phyloP scores from a whole-genome alignment of 2,888 invertebrate genomes.

The Tigriopus californicus region DNA sequence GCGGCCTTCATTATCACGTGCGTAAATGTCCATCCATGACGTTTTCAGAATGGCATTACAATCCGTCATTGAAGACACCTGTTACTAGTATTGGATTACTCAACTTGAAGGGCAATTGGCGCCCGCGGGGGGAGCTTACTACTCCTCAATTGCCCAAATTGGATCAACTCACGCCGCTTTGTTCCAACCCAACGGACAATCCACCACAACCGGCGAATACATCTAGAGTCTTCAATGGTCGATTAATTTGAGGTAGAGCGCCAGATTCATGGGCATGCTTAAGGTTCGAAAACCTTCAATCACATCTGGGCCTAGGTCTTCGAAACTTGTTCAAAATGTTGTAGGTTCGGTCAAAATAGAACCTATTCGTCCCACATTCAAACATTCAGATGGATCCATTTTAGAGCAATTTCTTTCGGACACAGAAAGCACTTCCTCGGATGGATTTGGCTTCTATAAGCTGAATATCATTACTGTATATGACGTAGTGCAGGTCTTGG shows the following conservation, averaged over 20 bases:
- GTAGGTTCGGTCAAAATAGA: neutral
- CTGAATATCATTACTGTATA: neutral
- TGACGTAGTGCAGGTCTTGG: neutral
- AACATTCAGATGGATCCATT: neutral
- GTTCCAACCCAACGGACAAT: slow-evolving; percentile 25
- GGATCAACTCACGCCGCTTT: slow-evolving; percentile 46
- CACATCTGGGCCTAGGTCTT: neutral
- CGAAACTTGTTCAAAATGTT: no score
- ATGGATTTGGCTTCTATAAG: neutral
- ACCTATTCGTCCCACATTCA: neutral
- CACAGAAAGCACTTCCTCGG: neutral
- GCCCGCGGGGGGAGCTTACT: slow-evolving; percentile 50
- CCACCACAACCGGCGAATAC: slow-evolving; percentile 75
- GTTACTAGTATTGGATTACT: slow-evolving; percentile 49
- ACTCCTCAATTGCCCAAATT: slow-evolving; percentile 62
- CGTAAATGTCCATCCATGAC: slow-evolving; percentile 30
- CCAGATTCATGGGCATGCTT: no score
- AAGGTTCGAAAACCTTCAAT: neutral
- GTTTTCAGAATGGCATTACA: slow-evolving; percentile 38
- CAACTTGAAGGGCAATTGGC: slow-evolving; percentile 55
- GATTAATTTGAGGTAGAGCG: slow-evolving; percentile 25
- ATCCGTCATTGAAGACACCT: slow-evolving; percentile 68
- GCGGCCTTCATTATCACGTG: slow-evolving; percentile 34
- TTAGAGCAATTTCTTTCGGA: neutral
- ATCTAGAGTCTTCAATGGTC: slow-evolving; percentile 44